Percentiles rank a stretch among this genome's conserved stretches.
Conservation (phyloP, 2,113 vertebrate genomes). For the Calidris pugnax region DNA sequence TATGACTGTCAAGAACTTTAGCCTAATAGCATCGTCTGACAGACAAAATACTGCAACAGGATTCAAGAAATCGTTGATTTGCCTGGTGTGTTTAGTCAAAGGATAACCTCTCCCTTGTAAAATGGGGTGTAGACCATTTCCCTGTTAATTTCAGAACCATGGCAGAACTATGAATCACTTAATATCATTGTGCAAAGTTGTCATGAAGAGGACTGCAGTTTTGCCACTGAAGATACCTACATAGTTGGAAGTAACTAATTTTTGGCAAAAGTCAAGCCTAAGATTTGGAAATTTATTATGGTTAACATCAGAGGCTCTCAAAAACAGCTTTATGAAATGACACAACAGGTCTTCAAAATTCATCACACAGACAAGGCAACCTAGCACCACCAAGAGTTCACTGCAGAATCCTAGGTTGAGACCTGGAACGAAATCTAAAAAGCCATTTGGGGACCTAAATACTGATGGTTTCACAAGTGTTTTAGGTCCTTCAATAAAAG, state of each 20-base stretch:
- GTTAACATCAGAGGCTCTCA: not conserved
- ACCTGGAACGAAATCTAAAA: not conserved
- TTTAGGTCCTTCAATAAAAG: not conserved
- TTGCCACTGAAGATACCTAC: not conserved
- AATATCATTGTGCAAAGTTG: not conserved
- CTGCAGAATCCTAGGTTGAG: not conserved
- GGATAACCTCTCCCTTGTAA: not conserved
- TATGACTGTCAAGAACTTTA: not conserved
- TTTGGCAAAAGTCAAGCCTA: not conserved
- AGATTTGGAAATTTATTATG: not conserved
- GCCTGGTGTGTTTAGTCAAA: not conserved
- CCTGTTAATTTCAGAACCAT: not conserved
- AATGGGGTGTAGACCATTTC: not conserved
- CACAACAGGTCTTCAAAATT: not conserved
- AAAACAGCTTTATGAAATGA: not conserved
- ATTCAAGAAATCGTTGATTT: not conserved
- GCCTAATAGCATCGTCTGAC: not conserved
- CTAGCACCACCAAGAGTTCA: not conserved
- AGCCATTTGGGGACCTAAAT: not conserved
- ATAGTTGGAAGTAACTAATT: not conserved
- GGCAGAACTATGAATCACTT: not conserved
- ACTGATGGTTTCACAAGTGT: not conserved
- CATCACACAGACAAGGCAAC: not conserved
- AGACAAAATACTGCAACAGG: not conserved
- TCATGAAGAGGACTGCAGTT: not conserved